Conservation (phyloP, 2,797 vertebrate genomes). For the Gallinago nigripennis region DNA sequence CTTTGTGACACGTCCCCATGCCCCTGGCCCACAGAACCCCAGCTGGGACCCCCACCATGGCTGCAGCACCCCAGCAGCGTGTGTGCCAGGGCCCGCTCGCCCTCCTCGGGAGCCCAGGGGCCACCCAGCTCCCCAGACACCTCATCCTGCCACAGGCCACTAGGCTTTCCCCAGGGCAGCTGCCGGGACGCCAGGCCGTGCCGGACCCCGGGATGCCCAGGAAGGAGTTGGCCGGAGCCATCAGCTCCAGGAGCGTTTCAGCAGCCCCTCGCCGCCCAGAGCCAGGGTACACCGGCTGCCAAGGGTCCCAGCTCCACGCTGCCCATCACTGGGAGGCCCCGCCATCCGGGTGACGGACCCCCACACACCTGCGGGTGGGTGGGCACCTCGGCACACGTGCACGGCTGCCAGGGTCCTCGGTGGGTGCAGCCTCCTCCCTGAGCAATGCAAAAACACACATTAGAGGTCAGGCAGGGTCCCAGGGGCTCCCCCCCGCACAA, state of each 20-base stretch:
- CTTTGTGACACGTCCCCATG: rapidly evolving
- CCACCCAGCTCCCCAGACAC: rapidly evolving
- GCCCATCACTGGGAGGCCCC: rapidly evolving
- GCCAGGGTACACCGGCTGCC: background rate
- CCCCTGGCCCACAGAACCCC: background rate
- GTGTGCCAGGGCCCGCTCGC: rapidly evolving
- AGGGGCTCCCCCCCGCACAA: background rate
- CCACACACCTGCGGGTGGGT: rapidly evolving
- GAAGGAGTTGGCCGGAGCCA: background rate
- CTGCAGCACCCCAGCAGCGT: background rate
- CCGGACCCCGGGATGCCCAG: too few species aligned
- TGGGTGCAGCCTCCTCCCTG: background rate
- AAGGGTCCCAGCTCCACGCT: background rate
- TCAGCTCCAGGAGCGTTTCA: background rate
- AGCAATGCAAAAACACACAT: rapidly evolving
- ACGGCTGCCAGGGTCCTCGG: rapidly evolving
- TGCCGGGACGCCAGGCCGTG: rapidly evolving
- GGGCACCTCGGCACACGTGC: background rate
- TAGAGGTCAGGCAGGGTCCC: rapidly evolving
- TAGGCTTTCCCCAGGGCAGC: rapidly evolving
- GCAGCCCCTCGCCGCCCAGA: background rate
- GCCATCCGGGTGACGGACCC: rapidly evolving
- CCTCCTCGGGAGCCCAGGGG: background rate
- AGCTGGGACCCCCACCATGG: background rate
- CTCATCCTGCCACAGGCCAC: background rate